phyloP scores from a whole-genome alignment of 2,113 vertebrate species.

The Elaphurus davidianus region DNA sequence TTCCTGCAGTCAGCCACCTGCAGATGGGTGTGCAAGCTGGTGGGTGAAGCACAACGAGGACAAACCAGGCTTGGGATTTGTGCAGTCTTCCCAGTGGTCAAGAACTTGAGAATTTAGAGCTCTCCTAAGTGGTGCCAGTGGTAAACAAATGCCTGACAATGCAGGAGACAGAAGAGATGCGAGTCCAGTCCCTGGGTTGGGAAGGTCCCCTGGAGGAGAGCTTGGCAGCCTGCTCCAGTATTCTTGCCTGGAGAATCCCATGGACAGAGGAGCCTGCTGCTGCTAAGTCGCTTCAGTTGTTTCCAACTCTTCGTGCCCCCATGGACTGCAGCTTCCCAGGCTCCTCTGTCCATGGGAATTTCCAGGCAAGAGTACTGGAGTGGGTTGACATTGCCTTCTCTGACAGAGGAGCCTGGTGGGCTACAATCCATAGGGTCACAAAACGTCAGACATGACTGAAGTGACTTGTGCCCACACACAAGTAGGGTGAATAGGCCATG shows the following conservation, averaged over 20 bases:
- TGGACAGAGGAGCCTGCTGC: not conserved
- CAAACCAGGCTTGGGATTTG: no score
- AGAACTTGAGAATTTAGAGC: not conserved
- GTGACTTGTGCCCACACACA: not conserved
- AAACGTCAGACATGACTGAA: not conserved
- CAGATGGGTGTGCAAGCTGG: fast-evolving
- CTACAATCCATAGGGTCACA: not conserved
- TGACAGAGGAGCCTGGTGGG: not conserved
- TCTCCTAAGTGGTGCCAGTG: not conserved
- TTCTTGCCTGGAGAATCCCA: not conserved
- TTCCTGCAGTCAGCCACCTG: not conserved
- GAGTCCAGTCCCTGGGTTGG: not conserved
- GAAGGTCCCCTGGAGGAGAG: not conserved
- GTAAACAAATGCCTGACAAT: not conserved
- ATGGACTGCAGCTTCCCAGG: no score
- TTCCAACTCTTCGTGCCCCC: no score
- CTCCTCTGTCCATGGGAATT: no score
- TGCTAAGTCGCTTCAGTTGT: no score
- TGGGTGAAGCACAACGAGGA: no score
- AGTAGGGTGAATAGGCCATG: not conserved
- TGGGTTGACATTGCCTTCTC: no score
- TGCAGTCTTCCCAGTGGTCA: not conserved
- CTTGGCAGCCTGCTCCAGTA: not conserved
- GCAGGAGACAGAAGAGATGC: not conserved
- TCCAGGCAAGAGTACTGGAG: no score